Conservation (phyloP, 2,888 invertebrate genomes). For the Amiota mariae region DNA sequence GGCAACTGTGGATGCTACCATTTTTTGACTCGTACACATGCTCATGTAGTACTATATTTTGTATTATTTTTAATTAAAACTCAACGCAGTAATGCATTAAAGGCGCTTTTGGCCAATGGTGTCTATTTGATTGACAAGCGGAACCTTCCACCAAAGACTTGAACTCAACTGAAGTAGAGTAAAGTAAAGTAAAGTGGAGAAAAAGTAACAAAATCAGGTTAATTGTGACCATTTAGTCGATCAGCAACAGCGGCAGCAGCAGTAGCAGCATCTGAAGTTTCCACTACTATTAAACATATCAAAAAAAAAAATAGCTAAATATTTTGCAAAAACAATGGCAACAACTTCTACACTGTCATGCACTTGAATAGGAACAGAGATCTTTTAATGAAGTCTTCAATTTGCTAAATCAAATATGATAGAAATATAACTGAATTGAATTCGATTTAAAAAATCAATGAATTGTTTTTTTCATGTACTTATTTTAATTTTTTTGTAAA, state of each 20-base stretch:
- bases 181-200: too few relatives aligned
- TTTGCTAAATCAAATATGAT: too few relatives aligned
- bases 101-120: conserved; percentile 37
- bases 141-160: conserved; percentile 41
- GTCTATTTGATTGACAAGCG: conserved; percentile 57
- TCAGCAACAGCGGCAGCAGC: conserved; percentile 38
- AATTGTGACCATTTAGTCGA: conserved; percentile 56
- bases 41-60: too few relatives aligned
- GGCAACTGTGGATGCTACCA: conserved; percentile 57
- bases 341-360: not conserved
- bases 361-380: too few relatives aligned
- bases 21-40: conserved; percentile 36
- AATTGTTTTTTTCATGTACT: too few relatives aligned
- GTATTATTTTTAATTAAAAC: conserved; percentile 53
- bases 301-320: conserved; percentile 9
- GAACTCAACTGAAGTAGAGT: not conserved
- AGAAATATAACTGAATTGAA: too few relatives aligned
- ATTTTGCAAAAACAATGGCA: conserved; percentile 36
- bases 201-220: conserved; percentile 51
- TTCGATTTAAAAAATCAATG: too few relatives aligned
- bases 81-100: conserved; percentile 34
- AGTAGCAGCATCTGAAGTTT: not conserved
- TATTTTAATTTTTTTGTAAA: too few relatives aligned
- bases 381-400: too few relatives aligned
- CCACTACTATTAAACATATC: too few relatives aligned